These are phyloP conservation scores for Bubalus kerabau DNA, from an alignment of 2,113 vertebrate genomes.

Conservation along the genomic window DNA sequence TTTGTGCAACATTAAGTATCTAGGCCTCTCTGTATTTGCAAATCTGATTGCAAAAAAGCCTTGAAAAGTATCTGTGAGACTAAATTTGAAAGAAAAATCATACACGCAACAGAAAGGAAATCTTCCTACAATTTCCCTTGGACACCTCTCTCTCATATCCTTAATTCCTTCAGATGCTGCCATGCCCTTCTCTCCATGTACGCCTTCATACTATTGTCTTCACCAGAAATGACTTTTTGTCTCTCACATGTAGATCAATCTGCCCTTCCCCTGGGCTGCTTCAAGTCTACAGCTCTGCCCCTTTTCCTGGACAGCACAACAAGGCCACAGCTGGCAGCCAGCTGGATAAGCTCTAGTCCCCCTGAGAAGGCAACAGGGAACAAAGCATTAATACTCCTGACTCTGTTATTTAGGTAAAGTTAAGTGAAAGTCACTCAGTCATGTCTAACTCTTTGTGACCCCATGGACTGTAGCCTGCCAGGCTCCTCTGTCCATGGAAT, in stretches of 20 bases:
- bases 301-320: neutral
- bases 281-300: neutral
- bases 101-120: neutral
- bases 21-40: neutral
- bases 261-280: neutral
- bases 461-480: neutral
- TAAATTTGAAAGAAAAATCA: constrained; percentile 31
- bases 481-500: neutral
- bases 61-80: neutral
- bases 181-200: neutral
- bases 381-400: neutral
- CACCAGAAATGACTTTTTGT: neutral
- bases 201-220: neutral
- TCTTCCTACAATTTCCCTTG: neutral
- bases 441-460: neutral
- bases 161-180: neutral
- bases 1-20: neutral
- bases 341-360: neutral
- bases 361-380: neutral
- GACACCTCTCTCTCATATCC: neutral
- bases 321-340: neutral
- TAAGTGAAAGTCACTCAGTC: neutral
- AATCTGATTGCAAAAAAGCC: neutral
- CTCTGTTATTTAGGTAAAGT: neutral
- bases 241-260: neutral